These are phyloP conservation scores for Myripristis jacobus DNA, from an alignment of 2,797 vertebrate genomes.

Conservation along the genomic window DNA sequence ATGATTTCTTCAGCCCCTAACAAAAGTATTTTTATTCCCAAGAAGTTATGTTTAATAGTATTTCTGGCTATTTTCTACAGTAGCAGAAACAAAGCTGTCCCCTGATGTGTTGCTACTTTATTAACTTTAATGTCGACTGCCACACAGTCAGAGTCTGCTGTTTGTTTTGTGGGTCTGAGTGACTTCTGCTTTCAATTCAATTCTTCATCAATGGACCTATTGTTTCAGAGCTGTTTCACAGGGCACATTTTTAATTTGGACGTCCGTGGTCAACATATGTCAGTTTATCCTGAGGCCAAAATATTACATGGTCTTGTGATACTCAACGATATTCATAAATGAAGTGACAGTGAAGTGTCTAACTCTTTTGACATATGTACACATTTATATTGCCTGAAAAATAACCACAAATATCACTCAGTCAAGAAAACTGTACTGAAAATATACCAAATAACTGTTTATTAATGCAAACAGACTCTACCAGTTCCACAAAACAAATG, in stretches of 20 bases:
- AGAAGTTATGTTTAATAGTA: too few relatives aligned
- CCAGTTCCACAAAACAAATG: not conserved
- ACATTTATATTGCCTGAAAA: too few relatives aligned
- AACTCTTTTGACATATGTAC: not conserved
- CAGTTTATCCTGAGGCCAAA: not conserved
- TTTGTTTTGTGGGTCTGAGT: too few relatives aligned
- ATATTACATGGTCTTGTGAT: not conserved
- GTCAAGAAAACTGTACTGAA: too few relatives aligned
- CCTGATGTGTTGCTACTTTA: not conserved
- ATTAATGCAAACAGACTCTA: too few relatives aligned
- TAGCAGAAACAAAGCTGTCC: too few relatives aligned
- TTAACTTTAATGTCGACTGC: not conserved
- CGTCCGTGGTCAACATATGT: not conserved
- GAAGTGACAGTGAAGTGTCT: not conserved
- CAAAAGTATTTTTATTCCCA: too few relatives aligned
- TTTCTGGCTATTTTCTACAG: too few relatives aligned
- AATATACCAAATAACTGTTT: too few relatives aligned
- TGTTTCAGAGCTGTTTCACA: not conserved
- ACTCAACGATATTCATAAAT: not conserved
- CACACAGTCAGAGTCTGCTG: not conserved
- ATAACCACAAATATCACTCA: too few relatives aligned
- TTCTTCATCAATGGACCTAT: not conserved
- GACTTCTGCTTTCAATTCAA: not conserved
- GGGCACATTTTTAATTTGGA: too few relatives aligned
- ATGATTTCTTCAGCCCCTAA: too few relatives aligned